Percentiles rank a stretch among this genome's conserved stretches.
Conservation (phyloP, 37 sponge, comb jelly and placozoan genomes). For the Diacarnus erythraeanus region DNA sequence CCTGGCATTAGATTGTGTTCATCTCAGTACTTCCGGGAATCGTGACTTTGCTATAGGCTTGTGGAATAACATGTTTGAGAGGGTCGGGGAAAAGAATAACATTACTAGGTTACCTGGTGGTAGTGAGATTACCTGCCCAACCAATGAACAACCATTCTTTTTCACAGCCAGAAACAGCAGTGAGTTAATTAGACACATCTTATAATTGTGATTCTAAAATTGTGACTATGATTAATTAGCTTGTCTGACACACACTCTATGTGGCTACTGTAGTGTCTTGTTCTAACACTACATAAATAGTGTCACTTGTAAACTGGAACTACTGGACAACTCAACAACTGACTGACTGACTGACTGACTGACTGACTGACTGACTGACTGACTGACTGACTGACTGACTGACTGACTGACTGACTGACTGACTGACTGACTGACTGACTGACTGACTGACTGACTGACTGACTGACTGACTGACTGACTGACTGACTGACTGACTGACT, state of each 20-base stretch:
- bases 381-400: too few species aligned
- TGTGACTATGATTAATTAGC: too few species aligned
- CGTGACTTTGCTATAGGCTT: not conserved
- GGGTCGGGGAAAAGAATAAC: not conserved
- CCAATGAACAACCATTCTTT: not conserved
- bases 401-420: too few species aligned
- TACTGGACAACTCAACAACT: too few species aligned
- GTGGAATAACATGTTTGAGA: slow-evolving; percentile 13
- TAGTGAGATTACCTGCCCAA: not conserved
- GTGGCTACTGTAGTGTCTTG: too few species aligned
- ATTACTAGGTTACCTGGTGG: not conserved
- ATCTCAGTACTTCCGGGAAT: not conserved
- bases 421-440: not conserved
- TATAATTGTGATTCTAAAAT: too few species aligned
- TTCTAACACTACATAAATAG: too few species aligned
- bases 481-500: not conserved
- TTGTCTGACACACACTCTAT: too few species aligned
- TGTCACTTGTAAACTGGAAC: too few species aligned
- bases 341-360: too few species aligned
- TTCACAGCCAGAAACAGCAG: not conserved
- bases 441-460: not conserved
- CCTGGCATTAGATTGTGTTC: not conserved
- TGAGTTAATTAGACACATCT: too few species aligned
- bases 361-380: too few species aligned
- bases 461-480: not conserved